Percentiles rank a stretch among this genome's conserved stretches.
These are phyloP conservation scores for Threskiornis aethiopicus DNA, from an alignment of 2,797 vertebrate genomes.

Conservation along the genomic window DNA sequence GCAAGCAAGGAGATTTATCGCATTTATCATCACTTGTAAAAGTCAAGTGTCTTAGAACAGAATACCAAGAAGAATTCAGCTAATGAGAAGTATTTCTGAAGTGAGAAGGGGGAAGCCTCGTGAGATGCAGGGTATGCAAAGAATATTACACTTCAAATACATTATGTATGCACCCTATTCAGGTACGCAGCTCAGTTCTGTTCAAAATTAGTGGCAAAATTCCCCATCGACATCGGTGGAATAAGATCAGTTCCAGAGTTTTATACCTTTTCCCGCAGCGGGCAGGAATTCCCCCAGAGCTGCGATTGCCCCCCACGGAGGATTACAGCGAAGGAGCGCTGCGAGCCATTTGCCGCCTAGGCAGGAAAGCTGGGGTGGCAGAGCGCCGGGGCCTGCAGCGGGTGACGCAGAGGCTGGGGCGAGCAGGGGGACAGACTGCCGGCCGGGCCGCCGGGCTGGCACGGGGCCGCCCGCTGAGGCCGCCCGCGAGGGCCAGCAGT, in stretches of 20 bases:
- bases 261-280: not conserved
- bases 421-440: not conserved
- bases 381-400: not conserved
- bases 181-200: not conserved
- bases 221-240: not conserved
- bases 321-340: not conserved
- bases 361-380: not conserved
- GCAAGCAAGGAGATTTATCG: not conserved
- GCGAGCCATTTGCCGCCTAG: not conserved
- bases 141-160: not conserved
- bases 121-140: not conserved
- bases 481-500: not conserved
- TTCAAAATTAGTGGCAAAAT: not conserved
- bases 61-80: slow-evolving; percentile 17
- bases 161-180: not conserved
- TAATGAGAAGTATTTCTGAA: slow-evolving; percentile 26
- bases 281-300: not conserved
- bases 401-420: rapidly evolving
- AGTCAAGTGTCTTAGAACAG: slow-evolving; percentile 50
- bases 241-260: not conserved
- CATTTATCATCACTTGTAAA: slow-evolving; percentile 47
- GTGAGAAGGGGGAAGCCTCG: not conserved
- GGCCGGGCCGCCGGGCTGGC: rapidly evolving
- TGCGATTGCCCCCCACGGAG: too few species aligned
- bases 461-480: not conserved